Evolutionary conservation across 2,888 invertebrate genomes (phyloP).

Genomic region (Meliscaeva auricollis): DNA sequence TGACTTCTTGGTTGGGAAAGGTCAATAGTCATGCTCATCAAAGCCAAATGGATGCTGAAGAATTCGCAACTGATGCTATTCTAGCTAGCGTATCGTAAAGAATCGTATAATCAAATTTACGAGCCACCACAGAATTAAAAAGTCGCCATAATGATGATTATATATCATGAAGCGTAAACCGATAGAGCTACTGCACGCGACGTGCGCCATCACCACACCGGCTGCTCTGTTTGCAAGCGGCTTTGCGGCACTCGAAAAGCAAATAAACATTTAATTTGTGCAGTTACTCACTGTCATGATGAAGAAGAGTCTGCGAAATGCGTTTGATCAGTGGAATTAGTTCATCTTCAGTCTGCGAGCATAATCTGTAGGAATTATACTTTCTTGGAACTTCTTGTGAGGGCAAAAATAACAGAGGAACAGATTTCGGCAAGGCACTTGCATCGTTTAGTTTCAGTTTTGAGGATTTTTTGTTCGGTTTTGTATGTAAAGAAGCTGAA

Average conservation of each 20-base stretch:
- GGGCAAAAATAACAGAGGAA: conserved; percentile 28
- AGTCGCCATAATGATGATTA: conserved; percentile 34
- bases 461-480: not conserved
- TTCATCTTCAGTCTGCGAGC: conserved; percentile 18
- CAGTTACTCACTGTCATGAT: conserved; percentile 44
- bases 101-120: conserved; percentile 45
- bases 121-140: conserved; percentile 7
- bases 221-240: not conserved
- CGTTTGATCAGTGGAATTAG: conserved; percentile 54
- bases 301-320: conserved; percentile 38
- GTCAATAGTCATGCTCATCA: conserved; percentile 44
- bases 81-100: not conserved
- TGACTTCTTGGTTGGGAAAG: conserved; percentile 27
- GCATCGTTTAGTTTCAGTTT: not conserved
- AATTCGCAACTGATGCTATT: not conserved
- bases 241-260: conserved; percentile 17
- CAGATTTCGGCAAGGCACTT: conserved; percentile 6
- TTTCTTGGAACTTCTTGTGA: conserved; percentile 41
- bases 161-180: conserved; percentile 33
- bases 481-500: not conserved
- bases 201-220: not conserved
- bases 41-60: conserved; percentile 1
- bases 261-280: conserved; percentile 43
- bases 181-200: conserved; percentile 15
- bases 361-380: not conserved